Evolutionary conservation across 2,797 vertebrate species (phyloP), one percentile per base, ranked within the genome.

Genomic region (Schizothorax lantsangensis): DNA sequence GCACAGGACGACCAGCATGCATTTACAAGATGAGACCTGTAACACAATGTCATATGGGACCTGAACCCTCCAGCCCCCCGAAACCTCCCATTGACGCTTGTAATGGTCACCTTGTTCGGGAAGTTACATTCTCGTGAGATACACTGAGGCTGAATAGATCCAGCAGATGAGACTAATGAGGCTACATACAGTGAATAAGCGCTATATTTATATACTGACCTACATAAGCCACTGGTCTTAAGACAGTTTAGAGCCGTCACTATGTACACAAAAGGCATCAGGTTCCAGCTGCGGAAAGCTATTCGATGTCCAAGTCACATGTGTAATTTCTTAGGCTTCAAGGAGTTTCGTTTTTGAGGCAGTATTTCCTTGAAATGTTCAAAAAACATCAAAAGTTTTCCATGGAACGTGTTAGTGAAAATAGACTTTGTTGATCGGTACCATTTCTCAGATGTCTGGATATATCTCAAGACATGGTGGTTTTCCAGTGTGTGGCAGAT

Each of bases 1-100:
- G 95, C 95, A 95, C 87, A 91, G 89, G 69, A 89, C 80, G 93
- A 95, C 92, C 89, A 93, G 95, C 96, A 96, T 96, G 96, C 96
- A 95, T 94, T 95, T 93, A 94, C 93, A 92, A 88, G 92, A 95
- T 95, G 94, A 93, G 89, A 92, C 91, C 93, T 93, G 94, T 92
- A 79, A 57, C 38, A 43, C 64, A 72, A 72, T 54, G 66, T 43
- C 14, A 71, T 71, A 57, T 40, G 66, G 33, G 23, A 82, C 47
- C 49, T 38, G 26, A 73, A 73, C 52, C 52, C n/a, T 71, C 36
- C 49, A 54, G 23, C 0, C 2, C n/a, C 66, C 64, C 3, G 0
- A 49, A 68, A 21, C 23, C 38, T 12, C n/a, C 3, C 6, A 1
- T 23, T 38, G 26, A 74, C 26, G 12, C 30, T 52, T n/a, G 30